Evolutionary conservation across 2,113 vertebrate species (phyloP).

Genomic region (Cariama cristata): DNA sequence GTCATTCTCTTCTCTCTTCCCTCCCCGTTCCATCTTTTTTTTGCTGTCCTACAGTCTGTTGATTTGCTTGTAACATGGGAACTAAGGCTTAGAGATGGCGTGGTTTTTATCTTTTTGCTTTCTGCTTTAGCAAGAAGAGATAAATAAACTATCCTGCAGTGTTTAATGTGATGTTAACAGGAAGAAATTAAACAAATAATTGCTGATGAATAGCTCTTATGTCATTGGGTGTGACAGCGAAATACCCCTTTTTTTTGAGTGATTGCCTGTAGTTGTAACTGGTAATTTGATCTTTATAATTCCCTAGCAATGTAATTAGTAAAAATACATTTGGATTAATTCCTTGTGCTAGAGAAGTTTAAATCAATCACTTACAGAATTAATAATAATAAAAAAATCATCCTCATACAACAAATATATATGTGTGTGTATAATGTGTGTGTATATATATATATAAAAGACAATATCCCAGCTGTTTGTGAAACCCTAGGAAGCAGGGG

Average conservation of each 20-base stretch:
- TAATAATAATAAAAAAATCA: neutral
- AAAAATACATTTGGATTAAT: neutral
- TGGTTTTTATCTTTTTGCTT: neutral
- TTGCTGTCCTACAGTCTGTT: neutral
- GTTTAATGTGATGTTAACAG: neutral
- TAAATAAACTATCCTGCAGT: neutral
- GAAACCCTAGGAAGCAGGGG: neutral
- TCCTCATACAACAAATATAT: neutral
- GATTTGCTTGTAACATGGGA: neutral
- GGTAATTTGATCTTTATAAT: neutral
- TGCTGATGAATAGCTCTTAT: neutral
- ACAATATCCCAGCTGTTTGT: neutral
- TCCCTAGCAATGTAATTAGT: neutral
- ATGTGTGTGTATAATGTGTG: rapidly evolving
- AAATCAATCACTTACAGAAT: neutral
- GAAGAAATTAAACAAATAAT: neutral
- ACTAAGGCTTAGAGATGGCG: neutral
- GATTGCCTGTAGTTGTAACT: neutral
- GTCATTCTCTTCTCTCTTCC: neutral
- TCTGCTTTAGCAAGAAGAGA: neutral
- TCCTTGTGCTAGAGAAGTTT: neutral
- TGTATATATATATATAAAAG: neutral
- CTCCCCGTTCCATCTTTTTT: neutral
- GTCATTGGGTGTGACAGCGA: neutral
- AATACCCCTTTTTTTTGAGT: neutral